A percentile compares a stretch with the other conserved stretches of the same genome.
Conservation (phyloP, 92 coral and sea anemone genomes). For the Bergia puertoricense region DNA sequence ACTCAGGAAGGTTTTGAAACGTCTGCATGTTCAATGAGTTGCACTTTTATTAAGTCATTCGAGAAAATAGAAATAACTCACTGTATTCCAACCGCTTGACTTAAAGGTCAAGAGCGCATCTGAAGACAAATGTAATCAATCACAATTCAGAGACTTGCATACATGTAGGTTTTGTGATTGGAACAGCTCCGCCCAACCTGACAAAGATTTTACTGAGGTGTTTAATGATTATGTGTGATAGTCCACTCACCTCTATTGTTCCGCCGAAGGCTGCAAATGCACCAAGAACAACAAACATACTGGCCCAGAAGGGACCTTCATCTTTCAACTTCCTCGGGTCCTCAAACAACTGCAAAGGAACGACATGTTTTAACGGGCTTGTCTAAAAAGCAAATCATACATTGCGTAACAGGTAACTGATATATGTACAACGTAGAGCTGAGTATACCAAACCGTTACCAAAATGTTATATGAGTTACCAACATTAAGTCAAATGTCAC, state of each 20-base stretch:
- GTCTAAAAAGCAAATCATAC: too few relatives aligned
- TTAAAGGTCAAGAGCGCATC: too few relatives aligned
- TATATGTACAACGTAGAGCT: too few relatives aligned
- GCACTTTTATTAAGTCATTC: too few relatives aligned
- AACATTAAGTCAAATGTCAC: neutral
- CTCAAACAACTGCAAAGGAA: conserved; percentile 56
- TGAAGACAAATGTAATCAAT: neutral
- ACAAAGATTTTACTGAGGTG: neutral
- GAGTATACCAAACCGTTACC: too few relatives aligned
- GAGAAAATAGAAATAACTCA: too few relatives aligned
- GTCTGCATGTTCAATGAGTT: too few relatives aligned
- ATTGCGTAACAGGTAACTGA: too few relatives aligned
- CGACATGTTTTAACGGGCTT: neutral
- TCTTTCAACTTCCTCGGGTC: conserved; percentile 68
- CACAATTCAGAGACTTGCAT: neutral
- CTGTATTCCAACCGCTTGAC: too few relatives aligned
- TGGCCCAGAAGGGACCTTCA: conserved; percentile 82
- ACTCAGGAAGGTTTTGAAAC: too few relatives aligned
- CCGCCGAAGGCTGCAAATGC: conserved; percentile 86
- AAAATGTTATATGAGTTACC: too few relatives aligned
- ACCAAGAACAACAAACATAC: conserved; percentile 90
- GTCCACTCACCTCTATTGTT: conserved; percentile 72
- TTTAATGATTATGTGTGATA: neutral
- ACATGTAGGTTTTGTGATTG: neutral
- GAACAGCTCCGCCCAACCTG: neutral